These are phyloP conservation scores for Ellobium chinense DNA, from an alignment of 2,888 invertebrate species.

Conservation along the genomic window DNA sequence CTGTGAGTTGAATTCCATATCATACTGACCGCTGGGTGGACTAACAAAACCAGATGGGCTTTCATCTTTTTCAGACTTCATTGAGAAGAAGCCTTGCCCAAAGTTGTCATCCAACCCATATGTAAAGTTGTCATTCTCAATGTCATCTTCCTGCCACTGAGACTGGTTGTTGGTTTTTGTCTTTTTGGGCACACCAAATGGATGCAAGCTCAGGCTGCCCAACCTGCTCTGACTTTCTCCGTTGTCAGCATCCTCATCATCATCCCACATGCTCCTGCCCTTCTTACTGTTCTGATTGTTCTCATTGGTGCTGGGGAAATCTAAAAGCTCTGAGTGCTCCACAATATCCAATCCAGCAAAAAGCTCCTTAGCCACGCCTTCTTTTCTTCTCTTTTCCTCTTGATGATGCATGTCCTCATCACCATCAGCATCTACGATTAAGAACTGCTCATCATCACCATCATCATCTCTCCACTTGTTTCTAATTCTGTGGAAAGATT, in stretches of 20 bases:
- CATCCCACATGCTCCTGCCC: constrained; percentile 24
- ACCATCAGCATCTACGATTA: constrained; percentile 9
- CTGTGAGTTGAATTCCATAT: neutral
- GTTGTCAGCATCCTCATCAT: constrained; percentile 20
- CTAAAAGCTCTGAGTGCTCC: too few relatives aligned
- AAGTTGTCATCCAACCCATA: neutral
- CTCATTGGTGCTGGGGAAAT: neutral
- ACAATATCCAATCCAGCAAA: constrained; percentile 24
- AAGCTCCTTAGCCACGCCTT: constrained; percentile 11
- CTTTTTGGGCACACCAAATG: constrained; percentile 24
- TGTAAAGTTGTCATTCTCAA: constrained; percentile 20
- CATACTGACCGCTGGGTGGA: neutral
- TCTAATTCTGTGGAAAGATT: neutral
- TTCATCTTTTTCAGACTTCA: constrained; percentile 13
- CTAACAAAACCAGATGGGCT: neutral
- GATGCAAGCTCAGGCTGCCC: constrained; percentile 10
- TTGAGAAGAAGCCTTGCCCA: constrained; percentile 5
- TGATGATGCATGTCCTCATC: neutral
- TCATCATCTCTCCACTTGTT: constrained; percentile 44
- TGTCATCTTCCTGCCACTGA: constrained; percentile 7
- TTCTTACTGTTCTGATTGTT: neutral
- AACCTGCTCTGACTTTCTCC: neutral
- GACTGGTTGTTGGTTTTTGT: neutral
- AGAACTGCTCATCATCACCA: constrained; percentile 8
- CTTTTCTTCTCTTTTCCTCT: neutral